Conservation (phyloP, 1,140 invertebrate genomes). For the Drosophila mayri region DNA sequence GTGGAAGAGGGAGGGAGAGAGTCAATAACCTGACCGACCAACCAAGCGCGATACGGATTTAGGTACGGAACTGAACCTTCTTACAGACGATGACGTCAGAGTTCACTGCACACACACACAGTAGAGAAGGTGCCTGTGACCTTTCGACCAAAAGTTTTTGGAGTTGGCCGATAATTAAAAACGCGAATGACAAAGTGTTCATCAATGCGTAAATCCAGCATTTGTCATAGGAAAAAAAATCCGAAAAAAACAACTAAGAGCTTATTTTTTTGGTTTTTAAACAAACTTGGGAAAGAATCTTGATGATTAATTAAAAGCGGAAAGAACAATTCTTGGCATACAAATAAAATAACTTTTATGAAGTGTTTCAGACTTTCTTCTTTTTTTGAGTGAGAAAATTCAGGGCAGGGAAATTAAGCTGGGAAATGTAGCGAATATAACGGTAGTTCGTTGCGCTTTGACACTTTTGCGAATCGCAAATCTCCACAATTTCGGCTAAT, state of each 20-base stretch:
- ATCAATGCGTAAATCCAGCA: conserved; percentile 83
- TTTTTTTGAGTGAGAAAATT: conserved; percentile 3
- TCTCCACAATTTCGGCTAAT: conserved; percentile 49
- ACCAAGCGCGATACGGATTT: conserved; percentile 32
- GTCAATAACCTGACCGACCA: conserved; percentile 71
- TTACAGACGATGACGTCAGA: conserved; percentile 61
- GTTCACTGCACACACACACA: conserved; percentile 16
- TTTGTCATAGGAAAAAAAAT: conserved; percentile 45
- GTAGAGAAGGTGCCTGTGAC: conserved; percentile 49
- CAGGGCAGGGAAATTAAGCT: conserved; percentile 40
- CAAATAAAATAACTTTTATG: conserved; percentile 5
- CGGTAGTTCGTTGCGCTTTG: conserved; percentile 69
- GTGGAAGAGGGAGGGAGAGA: conserved; percentile 33
- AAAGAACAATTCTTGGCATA: conserved; percentile 28
- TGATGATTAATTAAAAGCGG: conserved; percentile 53
- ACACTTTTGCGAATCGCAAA: conserved; percentile 61
- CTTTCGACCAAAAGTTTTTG: conserved; percentile 52
- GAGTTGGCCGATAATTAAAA: conserved; percentile 55
- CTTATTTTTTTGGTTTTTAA: neutral
- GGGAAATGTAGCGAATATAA: conserved; percentile 63
- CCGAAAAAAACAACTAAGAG: conserved; percentile 19
- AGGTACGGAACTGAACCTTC: conserved; percentile 39
- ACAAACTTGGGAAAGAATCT: conserved; percentile 39
- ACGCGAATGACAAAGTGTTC: conserved; percentile 79
- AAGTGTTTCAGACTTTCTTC: conserved; percentile 33